phyloP scores from a whole-genome alignment of 2,888 invertebrate species.

The Drosophila parthenogenetica region DNA sequence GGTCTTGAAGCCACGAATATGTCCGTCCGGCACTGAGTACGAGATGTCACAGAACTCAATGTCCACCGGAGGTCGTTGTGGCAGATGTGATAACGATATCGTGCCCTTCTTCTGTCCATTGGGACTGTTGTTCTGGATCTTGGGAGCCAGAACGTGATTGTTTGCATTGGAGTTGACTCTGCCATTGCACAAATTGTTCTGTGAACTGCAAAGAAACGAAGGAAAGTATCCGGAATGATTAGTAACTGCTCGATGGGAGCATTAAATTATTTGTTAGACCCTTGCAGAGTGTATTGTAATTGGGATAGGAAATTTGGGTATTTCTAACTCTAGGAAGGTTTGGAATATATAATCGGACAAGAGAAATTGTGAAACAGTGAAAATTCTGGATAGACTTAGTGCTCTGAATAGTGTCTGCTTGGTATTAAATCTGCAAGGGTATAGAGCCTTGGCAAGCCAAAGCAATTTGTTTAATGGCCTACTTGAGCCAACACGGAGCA shows the following conservation, averaged over 20 bases:
- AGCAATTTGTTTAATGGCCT: slow-evolving; percentile 33
- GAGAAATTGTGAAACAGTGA: too few relatives aligned
- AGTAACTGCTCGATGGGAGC: too few relatives aligned
- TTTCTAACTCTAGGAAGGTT: too few relatives aligned
- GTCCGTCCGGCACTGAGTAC: slow-evolving; percentile 94
- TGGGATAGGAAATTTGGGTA: too few relatives aligned
- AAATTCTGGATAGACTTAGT: too few relatives aligned
- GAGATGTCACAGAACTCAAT: slow-evolving; percentile 95
- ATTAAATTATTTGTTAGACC: too few relatives aligned
- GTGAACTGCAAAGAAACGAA: slow-evolving; percentile 86
- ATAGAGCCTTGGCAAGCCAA: too few relatives aligned
- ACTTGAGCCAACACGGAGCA: slow-evolving; percentile 74
- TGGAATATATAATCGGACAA: too few relatives aligned
- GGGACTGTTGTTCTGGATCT: slow-evolving; percentile 89
- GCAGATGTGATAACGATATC: slow-evolving; percentile 91
- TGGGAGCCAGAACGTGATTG: slow-evolving; percentile 87
- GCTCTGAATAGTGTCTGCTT: too few relatives aligned
- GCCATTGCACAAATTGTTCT: slow-evolving; percentile 91
- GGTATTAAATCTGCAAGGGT: too few relatives aligned
- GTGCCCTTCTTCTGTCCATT: slow-evolving; percentile 89
- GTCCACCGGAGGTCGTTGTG: slow-evolving; percentile 94
- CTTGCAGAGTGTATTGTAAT: too few relatives aligned
- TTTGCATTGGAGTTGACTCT: slow-evolving; percentile 82
- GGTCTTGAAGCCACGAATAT: slow-evolving; percentile 92
- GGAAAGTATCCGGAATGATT: neutral